These are phyloP conservation scores for Myzus persicae DNA, from an alignment of 1,140 invertebrate genomes.

Conservation along the genomic window DNA sequence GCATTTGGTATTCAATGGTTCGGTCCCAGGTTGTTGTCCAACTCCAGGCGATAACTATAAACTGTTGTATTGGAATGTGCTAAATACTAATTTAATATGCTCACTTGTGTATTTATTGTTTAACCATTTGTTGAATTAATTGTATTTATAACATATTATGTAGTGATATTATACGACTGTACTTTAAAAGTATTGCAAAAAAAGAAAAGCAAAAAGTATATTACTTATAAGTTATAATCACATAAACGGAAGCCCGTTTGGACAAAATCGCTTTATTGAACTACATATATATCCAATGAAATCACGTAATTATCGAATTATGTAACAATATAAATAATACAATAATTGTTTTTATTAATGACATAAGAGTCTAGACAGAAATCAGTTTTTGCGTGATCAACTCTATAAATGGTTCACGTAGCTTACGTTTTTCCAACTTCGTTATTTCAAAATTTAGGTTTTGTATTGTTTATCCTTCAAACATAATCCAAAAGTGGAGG, in stretches of 20 bases:
- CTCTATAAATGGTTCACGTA: background rate
- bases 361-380: background rate
- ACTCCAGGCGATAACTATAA: background rate
- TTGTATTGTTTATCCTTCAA: background rate
- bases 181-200: background rate
- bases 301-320: background rate
- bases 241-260: background rate
- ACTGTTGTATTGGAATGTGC: background rate
- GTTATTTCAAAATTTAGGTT: background rate
- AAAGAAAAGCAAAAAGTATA: background rate
- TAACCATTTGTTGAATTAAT: background rate
- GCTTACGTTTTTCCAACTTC: background rate
- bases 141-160: background rate
- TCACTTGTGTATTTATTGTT: background rate
- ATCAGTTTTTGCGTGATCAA: background rate
- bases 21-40: constrained; percentile 66
- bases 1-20: constrained; percentile 67
- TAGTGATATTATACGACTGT: too few relatives aligned
- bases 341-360: background rate
- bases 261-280: background rate
- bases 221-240: background rate
- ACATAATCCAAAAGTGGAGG: background rate
- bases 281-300: background rate
- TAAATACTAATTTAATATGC: background rate
- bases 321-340: background rate